Conservation (phyloP, 2,113 vertebrate genomes). For the Odobenus rosmarus region DNA sequence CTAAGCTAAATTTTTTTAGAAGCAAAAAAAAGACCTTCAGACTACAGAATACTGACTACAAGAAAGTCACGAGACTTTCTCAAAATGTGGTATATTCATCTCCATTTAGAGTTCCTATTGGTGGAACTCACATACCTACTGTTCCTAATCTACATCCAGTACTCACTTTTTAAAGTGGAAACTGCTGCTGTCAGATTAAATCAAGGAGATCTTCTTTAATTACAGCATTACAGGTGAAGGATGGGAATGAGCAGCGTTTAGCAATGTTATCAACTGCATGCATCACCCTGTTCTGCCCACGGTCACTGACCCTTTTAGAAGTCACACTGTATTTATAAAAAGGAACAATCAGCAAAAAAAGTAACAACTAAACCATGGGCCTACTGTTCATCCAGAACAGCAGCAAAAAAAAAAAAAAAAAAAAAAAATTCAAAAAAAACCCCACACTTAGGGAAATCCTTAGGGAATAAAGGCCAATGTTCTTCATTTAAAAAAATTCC, state of each 20-base stretch:
- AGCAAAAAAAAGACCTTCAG: conserved; percentile 21
- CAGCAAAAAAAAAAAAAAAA: neutral
- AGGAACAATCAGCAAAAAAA: neutral
- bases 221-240: conserved; percentile 62
- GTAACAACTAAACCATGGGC: conserved; percentile 33
- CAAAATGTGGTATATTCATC: conserved; percentile 38
- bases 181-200: conserved; percentile 76
- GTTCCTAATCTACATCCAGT: conserved; percentile 52
- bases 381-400: neutral
- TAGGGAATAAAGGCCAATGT: neutral
- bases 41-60: neutral
- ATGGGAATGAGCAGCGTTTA: conserved; percentile 34
- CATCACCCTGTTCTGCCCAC: neutral
- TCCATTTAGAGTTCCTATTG: conserved; percentile 57
- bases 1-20: neutral
- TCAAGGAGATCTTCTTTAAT: conserved; percentile 71
- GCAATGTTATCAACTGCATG: neutral
- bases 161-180: conserved; percentile 65
- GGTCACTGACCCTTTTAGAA: conserved; percentile 38
- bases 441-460: neutral
- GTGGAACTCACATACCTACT: conserved; percentile 68
- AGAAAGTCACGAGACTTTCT: neutral
- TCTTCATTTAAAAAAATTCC: conserved; percentile 41
- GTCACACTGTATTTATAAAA: conserved; percentile 33
- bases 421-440: neutral